Evolutionary conservation across 1,140 invertebrate species (phyloP).

Genomic region (Mylabris phalerata): DNA sequence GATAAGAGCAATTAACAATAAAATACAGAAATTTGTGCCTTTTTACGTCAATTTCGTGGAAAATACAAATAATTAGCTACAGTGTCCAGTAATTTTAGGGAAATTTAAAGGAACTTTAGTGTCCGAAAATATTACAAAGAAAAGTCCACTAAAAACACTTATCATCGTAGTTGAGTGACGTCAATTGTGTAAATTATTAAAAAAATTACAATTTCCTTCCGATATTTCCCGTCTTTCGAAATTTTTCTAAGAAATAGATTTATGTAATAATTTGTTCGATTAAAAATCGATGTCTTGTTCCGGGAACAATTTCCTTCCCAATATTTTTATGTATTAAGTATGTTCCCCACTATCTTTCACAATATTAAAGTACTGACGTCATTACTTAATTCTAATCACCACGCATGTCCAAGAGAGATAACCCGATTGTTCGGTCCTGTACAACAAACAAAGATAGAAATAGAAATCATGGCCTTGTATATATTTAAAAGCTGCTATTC

Average conservation of each 20-base stretch:
- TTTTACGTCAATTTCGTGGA: too few relatives aligned
- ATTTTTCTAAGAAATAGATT: slow-evolving; percentile 3
- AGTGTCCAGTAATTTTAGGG: too few relatives aligned
- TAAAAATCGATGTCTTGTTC: slow-evolving; percentile 3
- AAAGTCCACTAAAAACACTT: too few relatives aligned
- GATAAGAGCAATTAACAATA: too few relatives aligned
- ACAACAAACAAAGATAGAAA: neutral
- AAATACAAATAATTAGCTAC: too few relatives aligned
- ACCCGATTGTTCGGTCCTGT: neutral
- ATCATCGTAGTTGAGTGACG: too few relatives aligned
- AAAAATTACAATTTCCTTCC: slow-evolving; percentile 5
- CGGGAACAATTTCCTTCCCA: slow-evolving; percentile 15
- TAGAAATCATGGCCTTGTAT: slow-evolving; percentile 8
- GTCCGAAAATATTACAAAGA: too few relatives aligned
- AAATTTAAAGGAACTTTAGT: too few relatives aligned
- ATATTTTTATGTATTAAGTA: neutral
- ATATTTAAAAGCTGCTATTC: slow-evolving; percentile 17
- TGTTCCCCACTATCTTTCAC: neutral
- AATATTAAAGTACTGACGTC: slow-evolving; percentile 9
- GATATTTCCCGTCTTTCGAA: slow-evolving; percentile 8
- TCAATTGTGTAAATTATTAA: too few relatives aligned
- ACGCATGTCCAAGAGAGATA: slow-evolving; percentile 1
- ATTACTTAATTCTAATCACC: slow-evolving; percentile 12
- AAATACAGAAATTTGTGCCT: too few relatives aligned
- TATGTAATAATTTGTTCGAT: too few relatives aligned